Evolutionary conservation across 2,797 vertebrate species (phyloP), one percentile per base, ranked within the genome.

Genomic region (Gymnothorax reevesii): DNA sequence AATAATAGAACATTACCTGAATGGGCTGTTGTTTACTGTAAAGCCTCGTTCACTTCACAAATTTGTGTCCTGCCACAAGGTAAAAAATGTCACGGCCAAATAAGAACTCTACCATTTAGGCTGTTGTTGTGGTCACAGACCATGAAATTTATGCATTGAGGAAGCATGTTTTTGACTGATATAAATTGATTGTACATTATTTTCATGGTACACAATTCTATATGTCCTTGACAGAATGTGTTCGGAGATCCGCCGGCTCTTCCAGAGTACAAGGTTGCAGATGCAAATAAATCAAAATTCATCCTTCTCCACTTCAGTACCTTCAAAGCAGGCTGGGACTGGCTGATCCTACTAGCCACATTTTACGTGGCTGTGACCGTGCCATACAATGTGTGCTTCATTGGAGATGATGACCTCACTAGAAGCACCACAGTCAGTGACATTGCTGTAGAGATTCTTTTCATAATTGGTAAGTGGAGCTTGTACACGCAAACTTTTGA

Each of bases 321-420:
- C 87, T 98, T 98, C 90, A 99, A 99, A 96, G 98, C 98, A 8
- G 98, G 97, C 87, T 99, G 98, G 98, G 98, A 99, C 93, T 99
- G 98, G 98, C 94, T 99, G 89, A 99, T 99, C 92, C 94, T 99
- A 85, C 92, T 99, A 83, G 98, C 98, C 85, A 99, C 98, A 66
- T 99, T 99, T 94, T 99, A 99, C 92, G 98, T 99, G 60, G 98
- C 98, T 7, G 97, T 99, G 93, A 99, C 98, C 5, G 98, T 99
- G 91, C 98, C 98, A 88, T 99, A 99, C 93, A 99, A 99, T 7
- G 98, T 99, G 88, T 99, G 97, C 89, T 99, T 99, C 94, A 99
- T 99, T 71, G 98, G 97, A 64, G 97, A 98, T n/a, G 77, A 98
- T 60, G 98, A 99, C 90, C 92, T 98, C n/a, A 98, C 97, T 25